Base-by-base conservation (phyloP, 2,113 vertebrate genomes). In the Atractosteus spatula region DNA sequence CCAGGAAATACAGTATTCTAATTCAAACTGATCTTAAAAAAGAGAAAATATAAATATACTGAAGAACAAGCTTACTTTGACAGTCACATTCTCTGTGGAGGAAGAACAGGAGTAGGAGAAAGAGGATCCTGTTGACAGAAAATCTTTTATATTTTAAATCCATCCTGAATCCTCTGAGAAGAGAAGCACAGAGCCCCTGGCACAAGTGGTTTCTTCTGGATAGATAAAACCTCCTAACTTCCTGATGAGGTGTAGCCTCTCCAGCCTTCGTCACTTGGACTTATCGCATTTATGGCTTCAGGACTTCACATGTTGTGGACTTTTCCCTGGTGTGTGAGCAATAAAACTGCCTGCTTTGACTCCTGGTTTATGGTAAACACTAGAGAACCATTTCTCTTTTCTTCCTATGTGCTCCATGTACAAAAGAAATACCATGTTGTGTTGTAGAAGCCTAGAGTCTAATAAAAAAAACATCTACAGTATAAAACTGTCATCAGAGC, bases 201-300 rank as follows among this genome's bases (percentile, higher is more conserved):
- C 86, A 90, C 91, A 85, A 89, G 87, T 86, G 88, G 89, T 89
- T 88, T 91, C 91, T 81, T 74, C 72, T 76, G 74, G 84, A 86
- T 84, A 92, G 89, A 29, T 29, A 92, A 92, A 81, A 89, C 71
- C 79, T 87, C 90, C 89, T 92, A 84, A 29, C 82, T 88, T 81
- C 69, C 78, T 73, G 72, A 76, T 68, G 76, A 87, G 88, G 89
- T 87, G 91, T 86, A 88, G 88, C 86, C 73, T 79, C 86, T 89
- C 87, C 85, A 74, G 82, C 83, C 87, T 90, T 88, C 91, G 89
- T 91, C 89, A 90, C 89, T 87, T 91, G 85, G 88, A 88, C 85
- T 89, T 81, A 83, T 78, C 70, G 74, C 80, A 73, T 87, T 87
- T 83, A 85, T 84, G 82, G 85, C 85, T 81, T 77, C 62, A 74